Evolutionary conservation across 1,140 invertebrate genomes (phyloP).

Genomic region (Xylocopa sonorina): DNA sequence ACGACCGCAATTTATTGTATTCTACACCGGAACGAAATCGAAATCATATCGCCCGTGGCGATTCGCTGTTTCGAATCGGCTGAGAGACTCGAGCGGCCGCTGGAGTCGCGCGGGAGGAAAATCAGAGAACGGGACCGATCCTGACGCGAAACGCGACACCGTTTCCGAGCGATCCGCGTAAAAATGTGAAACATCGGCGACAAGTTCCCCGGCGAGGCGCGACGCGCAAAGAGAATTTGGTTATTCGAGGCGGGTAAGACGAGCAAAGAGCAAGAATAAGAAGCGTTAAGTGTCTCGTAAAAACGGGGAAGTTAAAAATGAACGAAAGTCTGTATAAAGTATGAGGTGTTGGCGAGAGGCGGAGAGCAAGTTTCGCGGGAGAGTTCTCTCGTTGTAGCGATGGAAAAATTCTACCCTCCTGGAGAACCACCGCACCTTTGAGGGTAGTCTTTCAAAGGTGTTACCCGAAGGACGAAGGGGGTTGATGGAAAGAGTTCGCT

Average conservation of each 20-base stretch:
- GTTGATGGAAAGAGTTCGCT: no score
- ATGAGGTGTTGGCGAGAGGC: not conserved
- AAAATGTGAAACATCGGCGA: no score
- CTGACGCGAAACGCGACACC: no score
- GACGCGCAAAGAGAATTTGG: not conserved
- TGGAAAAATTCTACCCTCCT: not conserved
- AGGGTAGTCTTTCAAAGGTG: slow-evolving; percentile 30
- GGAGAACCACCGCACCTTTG: slow-evolving; percentile 3
- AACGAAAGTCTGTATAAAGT: not conserved
- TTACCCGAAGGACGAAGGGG: not conserved
- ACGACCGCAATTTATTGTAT: slow-evolving; percentile 49
- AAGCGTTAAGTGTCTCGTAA: slow-evolving; percentile 8
- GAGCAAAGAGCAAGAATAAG: not conserved
- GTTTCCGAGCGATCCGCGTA: no score
- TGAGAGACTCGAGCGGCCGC: not conserved
- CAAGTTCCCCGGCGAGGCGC: no score
- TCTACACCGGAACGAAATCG: not conserved
- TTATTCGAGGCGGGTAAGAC: not conserved
- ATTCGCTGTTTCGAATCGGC: slow-evolving; percentile 1
- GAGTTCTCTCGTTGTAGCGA: not conserved
- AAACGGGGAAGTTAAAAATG: not conserved
- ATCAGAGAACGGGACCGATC: no score
- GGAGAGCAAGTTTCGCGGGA: not conserved
- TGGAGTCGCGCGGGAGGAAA: no score
- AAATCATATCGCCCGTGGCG: slow-evolving; percentile 5